phyloP scores from a whole-genome alignment of 1,140 invertebrate species.

The Phthorimaea operculella region DNA sequence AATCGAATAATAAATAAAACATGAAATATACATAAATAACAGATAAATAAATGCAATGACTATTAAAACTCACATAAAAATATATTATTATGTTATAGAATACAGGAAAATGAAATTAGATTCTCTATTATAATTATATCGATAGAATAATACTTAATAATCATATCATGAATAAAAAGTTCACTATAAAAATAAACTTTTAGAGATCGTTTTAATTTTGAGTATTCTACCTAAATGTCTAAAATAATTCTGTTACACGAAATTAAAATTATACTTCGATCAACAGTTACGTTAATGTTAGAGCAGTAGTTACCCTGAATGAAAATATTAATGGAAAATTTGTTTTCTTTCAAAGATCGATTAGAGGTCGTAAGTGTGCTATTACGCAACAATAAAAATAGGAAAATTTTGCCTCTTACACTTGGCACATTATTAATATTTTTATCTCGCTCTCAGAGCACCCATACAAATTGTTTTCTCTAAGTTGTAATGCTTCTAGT shows the following conservation, averaged over 20 bases:
- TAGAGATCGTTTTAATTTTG: slow-evolving; percentile 26
- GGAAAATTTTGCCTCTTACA: no score
- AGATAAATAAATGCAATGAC: background rate
- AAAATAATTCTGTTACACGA: background rate
- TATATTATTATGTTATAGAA: background rate
- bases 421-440: no score
- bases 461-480: no score
- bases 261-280: background rate
- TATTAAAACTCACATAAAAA: background rate
- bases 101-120: background rate
- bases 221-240: slow-evolving; percentile 12
- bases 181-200: slow-evolving; percentile 7
- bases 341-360: no score
- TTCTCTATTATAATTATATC: background rate
- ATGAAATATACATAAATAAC: background rate
- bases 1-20: no score
- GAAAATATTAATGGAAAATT: no score
- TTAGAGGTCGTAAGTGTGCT: no score
- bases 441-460: no score
- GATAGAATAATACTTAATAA: background rate
- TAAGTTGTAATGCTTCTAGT: no score
- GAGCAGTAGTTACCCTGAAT: no score
- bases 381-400: no score
- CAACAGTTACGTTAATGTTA: no score
- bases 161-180: background rate